Conservation (phyloP, 2,113 vertebrate genomes). For the Odobenus rosmarus region DNA sequence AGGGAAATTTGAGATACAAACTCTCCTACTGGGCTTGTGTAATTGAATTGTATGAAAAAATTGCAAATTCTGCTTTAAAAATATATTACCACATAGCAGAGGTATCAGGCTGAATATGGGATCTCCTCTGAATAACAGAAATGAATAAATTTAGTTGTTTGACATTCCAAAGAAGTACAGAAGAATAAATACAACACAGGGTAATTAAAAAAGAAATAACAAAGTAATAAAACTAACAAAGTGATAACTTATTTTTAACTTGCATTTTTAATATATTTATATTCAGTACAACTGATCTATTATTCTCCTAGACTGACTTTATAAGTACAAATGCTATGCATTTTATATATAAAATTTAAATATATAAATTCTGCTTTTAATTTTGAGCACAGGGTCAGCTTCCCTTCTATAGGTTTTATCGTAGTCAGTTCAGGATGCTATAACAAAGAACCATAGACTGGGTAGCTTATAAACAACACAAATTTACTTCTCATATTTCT, state of each 20-base stretch:
- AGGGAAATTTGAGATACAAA: neutral
- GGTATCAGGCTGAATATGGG: neutral
- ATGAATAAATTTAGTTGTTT: neutral
- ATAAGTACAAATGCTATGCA: neutral
- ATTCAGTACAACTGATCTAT: neutral
- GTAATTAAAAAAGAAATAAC: neutral
- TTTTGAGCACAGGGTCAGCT: neutral
- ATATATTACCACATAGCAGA: neutral
- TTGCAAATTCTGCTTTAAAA: neutral
- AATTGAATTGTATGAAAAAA: neutral
- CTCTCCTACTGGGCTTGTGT: neutral
- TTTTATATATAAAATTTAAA: neutral
- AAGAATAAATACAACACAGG: neutral
- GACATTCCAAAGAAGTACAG: neutral
- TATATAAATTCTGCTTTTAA: neutral
- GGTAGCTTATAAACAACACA: neutral
- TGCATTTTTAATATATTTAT: neutral
- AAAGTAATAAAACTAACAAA: conserved; percentile 4
- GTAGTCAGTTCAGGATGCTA: neutral
- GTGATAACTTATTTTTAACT: neutral
- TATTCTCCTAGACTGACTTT: neutral
- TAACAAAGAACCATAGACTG: neutral
- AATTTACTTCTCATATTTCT: neutral
- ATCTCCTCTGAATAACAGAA: neutral
- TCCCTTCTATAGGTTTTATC: neutral